Base-by-base conservation (phyloP, 1,140 invertebrate species). In the Meloidogyne hapla region DNA sequence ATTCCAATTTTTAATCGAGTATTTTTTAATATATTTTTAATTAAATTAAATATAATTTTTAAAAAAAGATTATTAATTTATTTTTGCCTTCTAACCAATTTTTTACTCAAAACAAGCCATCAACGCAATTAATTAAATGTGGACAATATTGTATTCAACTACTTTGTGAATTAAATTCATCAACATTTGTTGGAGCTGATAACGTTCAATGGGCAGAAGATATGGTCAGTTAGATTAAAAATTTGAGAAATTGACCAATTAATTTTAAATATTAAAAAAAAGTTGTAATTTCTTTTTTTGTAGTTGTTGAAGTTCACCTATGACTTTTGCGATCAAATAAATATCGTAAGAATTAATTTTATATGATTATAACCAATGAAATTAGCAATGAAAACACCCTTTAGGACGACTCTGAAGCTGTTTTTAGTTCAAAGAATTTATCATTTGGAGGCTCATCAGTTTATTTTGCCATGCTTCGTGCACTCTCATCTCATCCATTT, bases 381-480 rank as follows among this genome's bases (percentile, higher is more conserved):
- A n/a, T n/a, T n/a, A n/a, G n/a, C n/a, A n/a, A n/a, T 15, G 40
- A 45, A 21, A 5, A 45, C 23, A 62, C 18, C 2, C 62, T 28
- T 15, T 70, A 38, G 21, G 9, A 15, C n/a, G 21, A 73, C 2
- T 25, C 13, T 64, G 42, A 73, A 25, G 26, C 56, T 13, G n/a
- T 64, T 64, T 73, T 73, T 33, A 63, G 45, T 38, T 64, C 71
- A 38, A 38, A 61, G 12, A 40, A 23, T 64, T 61, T 61, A 12
- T 64, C 64, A 10, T 38, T 63, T 21, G 15, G 33, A 13, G 71
- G 71, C 8, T 42, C 56, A 6, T 61, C 28, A 9, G 33, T 33
- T 63, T 73, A 73, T 63, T 73, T 73, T 33, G 45, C 71, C 13
- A 13, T 73, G 10, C 40, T 73, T 8, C 71, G 71, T 12, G n/a